A percentile compares a stretch with the other conserved stretches of the same genome.
Evolutionary conservation across 2,797 vertebrate species (phyloP).

Genomic region (Hyperoplus immaculatus): DNA sequence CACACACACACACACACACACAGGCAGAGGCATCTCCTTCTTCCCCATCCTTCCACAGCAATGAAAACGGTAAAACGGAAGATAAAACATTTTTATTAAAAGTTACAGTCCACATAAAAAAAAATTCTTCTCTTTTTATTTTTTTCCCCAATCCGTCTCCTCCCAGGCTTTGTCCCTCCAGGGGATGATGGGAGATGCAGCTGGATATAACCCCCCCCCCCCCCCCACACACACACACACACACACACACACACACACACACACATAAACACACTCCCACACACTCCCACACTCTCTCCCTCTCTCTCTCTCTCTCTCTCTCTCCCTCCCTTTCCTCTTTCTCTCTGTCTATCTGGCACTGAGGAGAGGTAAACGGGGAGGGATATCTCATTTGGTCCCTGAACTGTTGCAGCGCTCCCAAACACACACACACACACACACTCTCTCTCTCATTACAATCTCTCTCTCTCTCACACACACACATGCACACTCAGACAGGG

Average conservation of each 20-base stretch:
- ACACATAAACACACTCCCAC: background rate
- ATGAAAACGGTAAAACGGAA: background rate
- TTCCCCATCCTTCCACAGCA: background rate
- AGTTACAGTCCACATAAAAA: conserved; percentile 15
- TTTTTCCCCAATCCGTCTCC: conserved; percentile 20
- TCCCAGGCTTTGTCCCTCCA: conserved; percentile 55
- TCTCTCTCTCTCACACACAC: conserved; percentile 4
- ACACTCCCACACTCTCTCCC: conserved; percentile 14
- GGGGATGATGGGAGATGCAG: conserved; percentile 75
- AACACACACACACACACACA: conserved; percentile 26
- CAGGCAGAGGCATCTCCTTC: no score
- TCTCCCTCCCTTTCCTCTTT: conserved; percentile 25
- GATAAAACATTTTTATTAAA: background rate
- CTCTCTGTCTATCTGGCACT: conserved; percentile 49
- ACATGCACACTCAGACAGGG: conserved; percentile 8
- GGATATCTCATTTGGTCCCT: conserved; percentile 79
- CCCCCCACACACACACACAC: background rate
- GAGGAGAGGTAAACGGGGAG: conserved; percentile 69
- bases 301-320: conserved; percentile 10
- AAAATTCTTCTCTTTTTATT: conserved; percentile 1
- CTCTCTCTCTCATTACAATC: conserved; percentile 15
- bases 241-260: background rate
- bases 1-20: conserved; percentile 5
- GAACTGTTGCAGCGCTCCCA: conserved; percentile 81
- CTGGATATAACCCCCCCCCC: conserved; percentile 53